Base-by-base conservation (phyloP, 2,113 vertebrate genomes). In the Probosciger aterrimus region DNA sequence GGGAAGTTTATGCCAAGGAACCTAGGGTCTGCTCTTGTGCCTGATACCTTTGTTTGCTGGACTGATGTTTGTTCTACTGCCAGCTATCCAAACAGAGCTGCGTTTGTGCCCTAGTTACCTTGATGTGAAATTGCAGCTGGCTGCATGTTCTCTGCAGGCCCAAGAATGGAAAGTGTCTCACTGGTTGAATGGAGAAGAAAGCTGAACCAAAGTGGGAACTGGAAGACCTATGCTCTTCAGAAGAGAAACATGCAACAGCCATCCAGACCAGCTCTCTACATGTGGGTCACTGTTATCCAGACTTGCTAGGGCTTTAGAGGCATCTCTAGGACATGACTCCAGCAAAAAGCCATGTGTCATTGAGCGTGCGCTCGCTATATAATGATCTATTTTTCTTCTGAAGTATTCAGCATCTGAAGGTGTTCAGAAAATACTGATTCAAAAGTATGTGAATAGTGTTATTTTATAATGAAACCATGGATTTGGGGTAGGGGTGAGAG, bases 351-450 rank as follows among this genome's bases (percentile, higher is more conserved):
- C 96, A 96, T 94, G 94, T 90, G 95, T 83, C 94, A 76, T 33
- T 93, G 95, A 97, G 94, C 96, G 44, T 33, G 80, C 4, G 8
- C 92, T 96, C 74, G 3, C 86, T 94, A 75, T 24, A 93, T 86
- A 31, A 43, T 91, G 70, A 92, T 94, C 30, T 96, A 79, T 96
- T 96, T 88, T 96, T 95, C 90, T 96, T 88, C 93, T 93, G 90
- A 95, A 96, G 97, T 97, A 97, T 97, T 97, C 97, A 97, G 96
- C 97, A 97, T 97, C 97, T 97, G 96, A 97, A 97, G 82, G 93
- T 96, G 91, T 97, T 96, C 89, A 96, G 96, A 97, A 97, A 96
- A 97, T 97, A 96, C 4, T 97, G 94, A 96, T 97, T 96, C 91
- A 93, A 14, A 97, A 96, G 91, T 92, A 95, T 97, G 96, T 97